Evolutionary conservation across 2,113 vertebrate species (phyloP).

Genomic region (Sceloporus undulatus): DNA sequence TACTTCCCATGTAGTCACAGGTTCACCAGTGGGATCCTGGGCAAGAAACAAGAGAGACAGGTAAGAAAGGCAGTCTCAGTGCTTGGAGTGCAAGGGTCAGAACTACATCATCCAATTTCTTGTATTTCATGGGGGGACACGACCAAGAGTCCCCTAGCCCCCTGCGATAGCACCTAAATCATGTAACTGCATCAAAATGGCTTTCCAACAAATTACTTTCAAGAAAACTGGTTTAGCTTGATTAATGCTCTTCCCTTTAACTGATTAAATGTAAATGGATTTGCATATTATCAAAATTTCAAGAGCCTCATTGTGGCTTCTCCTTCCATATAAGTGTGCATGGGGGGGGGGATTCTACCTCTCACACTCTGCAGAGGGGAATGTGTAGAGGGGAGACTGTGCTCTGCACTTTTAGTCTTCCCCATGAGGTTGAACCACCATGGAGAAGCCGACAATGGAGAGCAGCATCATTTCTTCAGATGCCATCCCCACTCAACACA

Average conservation of each 20-base stretch:
- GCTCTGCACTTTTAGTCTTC: background rate
- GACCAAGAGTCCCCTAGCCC: background rate
- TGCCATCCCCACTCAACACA: background rate
- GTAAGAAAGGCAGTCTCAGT: background rate
- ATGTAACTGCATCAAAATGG: background rate
- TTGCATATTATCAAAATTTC: background rate
- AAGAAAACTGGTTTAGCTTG: background rate
- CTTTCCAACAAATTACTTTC: background rate
- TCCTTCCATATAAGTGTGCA: too few species aligned
- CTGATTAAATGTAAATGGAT: background rate
- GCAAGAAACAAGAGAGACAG: slow-evolving; percentile 7
- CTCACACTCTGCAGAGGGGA: background rate
- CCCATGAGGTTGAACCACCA: background rate
- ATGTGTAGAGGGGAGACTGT: background rate
- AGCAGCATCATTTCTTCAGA: background rate
- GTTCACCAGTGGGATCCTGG: slow-evolving; percentile 85
- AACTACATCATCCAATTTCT: background rate
- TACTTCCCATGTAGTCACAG: slow-evolving; percentile 73
- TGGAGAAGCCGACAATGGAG: background rate
- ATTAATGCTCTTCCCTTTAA: background rate
- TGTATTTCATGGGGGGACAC: background rate
- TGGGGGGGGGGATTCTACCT: too few species aligned
- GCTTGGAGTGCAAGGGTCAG: background rate
- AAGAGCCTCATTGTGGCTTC: background rate
- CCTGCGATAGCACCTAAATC: background rate